These are phyloP conservation scores for Laothoe populi DNA, from an alignment of 2,888 invertebrate species.

Conservation along the genomic window DNA sequence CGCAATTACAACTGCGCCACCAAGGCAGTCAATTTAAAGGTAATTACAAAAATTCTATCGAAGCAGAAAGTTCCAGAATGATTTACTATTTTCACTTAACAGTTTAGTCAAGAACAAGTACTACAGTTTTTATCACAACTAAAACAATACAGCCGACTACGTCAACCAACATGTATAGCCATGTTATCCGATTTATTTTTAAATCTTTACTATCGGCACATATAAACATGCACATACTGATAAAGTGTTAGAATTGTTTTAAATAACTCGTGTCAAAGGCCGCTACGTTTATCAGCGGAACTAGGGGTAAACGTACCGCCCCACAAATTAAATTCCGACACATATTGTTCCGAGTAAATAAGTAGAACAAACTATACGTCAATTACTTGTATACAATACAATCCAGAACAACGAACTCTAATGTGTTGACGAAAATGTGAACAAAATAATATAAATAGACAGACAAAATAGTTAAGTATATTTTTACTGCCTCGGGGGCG, in stretches of 20 bases:
- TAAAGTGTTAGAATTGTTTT: conserved; percentile 13
- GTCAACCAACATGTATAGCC: neutral
- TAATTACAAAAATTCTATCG: no score
- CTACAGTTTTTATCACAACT: no score
- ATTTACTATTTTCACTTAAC: no score
- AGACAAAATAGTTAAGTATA: no score
- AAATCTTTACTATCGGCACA: neutral
- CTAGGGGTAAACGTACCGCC: conserved; percentile 25
- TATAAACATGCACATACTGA: no score
- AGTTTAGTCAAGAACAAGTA: no score
- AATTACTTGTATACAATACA: neutral
- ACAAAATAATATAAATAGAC: no score
- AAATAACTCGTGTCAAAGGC: conserved; percentile 12
- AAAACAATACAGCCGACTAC: neutral
- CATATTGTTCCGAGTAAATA: neutral
- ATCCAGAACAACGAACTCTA: neutral
- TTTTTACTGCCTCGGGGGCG: no score
- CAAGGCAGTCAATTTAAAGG: no score
- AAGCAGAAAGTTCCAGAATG: no score
- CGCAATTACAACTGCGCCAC: no score
- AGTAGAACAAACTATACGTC: neutral
- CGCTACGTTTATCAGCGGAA: conserved; percentile 18
- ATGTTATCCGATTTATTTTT: conserved; percentile 3
- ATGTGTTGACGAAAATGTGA: neutral
- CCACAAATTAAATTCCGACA: conserved; percentile 20